These are phyloP conservation scores for Platalea minor DNA, from an alignment of 2,797 vertebrate species.

Conservation along the genomic window DNA sequence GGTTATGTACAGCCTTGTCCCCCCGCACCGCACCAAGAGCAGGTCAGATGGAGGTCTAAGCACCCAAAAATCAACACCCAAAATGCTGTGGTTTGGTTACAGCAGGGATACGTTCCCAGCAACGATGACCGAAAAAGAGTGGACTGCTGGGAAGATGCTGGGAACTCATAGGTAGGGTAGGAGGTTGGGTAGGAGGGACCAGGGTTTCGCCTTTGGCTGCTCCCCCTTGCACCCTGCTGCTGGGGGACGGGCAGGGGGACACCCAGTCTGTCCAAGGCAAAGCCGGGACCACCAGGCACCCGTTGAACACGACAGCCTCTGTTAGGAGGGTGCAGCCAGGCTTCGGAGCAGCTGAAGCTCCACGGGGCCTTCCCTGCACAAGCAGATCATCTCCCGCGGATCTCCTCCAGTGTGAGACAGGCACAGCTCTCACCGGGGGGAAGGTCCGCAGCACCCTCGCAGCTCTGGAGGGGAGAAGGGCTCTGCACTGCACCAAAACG, in stretches of 20 bases:
- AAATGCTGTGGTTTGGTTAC: rapidly evolving
- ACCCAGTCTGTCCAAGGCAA: neutral
- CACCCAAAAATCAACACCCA: neutral
- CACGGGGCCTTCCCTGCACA: neutral
- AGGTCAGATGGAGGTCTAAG: neutral
- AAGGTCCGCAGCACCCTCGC: neutral
- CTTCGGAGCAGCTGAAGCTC: neutral
- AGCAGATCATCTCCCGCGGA: neutral
- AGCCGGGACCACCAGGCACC: neutral
- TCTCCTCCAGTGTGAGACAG: neutral
- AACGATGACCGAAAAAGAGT: neutral
- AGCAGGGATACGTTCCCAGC: neutral
- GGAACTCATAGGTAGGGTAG: neutral
- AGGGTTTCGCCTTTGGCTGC: neutral
- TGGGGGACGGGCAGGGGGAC: neutral
- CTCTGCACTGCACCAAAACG: neutral
- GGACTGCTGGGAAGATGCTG: neutral
- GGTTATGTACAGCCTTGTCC: neutral
- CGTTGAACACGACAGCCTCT: rapidly evolving
- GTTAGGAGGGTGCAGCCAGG: neutral
- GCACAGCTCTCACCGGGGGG: neutral
- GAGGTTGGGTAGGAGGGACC: neutral
- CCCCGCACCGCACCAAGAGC: neutral
- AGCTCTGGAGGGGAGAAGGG: neutral
- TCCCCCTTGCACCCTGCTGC: neutral